These are phyloP conservation scores for Diglossa cyanea DNA, from an alignment of 2,797 vertebrate genomes.

Conservation along the genomic window DNA sequence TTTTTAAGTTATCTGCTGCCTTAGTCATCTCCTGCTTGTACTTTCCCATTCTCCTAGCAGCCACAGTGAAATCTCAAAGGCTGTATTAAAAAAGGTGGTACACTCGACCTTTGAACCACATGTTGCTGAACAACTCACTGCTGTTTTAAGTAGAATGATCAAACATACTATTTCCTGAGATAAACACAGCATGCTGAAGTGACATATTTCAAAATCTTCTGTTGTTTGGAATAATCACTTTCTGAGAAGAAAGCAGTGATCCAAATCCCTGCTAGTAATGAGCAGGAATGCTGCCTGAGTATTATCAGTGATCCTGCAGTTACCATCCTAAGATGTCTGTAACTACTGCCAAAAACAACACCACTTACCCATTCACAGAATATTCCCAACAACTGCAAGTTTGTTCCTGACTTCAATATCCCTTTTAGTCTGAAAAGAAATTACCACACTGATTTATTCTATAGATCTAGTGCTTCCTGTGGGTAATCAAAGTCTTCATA, in stretches of 20 bases:
- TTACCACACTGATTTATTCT: slow-evolving; percentile 33
- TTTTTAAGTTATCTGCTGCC: background rate
- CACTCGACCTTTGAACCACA: background rate
- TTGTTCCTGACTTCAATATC: slow-evolving; percentile 48
- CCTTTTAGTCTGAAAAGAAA: slow-evolving; percentile 39
- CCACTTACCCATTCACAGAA: background rate
- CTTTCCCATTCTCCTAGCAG: background rate
- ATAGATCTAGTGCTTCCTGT: slow-evolving; percentile 44
- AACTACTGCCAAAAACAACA: slow-evolving; percentile 44
- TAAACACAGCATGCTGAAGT: background rate
- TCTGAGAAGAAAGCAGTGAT: slow-evolving; percentile 11
- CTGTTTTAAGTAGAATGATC: background rate
- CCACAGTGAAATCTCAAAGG: background rate
- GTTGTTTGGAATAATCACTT: background rate
- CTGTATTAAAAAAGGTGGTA: background rate
- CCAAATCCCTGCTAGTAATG: slow-evolving; percentile 26
- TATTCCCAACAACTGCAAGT: slow-evolving; percentile 49
- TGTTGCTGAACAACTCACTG: background rate
- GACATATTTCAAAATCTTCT: background rate
- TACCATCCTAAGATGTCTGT: slow-evolving; percentile 15
- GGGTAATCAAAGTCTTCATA: slow-evolving; percentile 45
- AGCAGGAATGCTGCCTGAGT: slow-evolving; percentile 5
- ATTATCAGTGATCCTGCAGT: slow-evolving; percentile 38
- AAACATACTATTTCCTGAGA: background rate
- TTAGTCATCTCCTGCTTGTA: background rate